Evolutionary conservation across 2,113 vertebrate species (phyloP).

Genomic region (Nibea coibor): DNA sequence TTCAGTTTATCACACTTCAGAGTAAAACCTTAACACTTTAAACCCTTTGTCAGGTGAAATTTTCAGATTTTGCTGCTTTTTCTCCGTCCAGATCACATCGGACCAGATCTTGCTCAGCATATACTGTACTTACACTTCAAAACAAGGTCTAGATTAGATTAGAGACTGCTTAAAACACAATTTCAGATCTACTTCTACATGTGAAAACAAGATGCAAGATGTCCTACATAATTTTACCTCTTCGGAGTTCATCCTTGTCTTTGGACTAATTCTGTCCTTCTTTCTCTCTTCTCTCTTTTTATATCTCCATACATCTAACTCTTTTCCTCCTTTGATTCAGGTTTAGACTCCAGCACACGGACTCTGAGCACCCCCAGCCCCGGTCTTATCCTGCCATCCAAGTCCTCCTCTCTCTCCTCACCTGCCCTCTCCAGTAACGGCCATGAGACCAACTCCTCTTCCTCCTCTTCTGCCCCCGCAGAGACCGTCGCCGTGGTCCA

Average conservation of each 20-base stretch:
- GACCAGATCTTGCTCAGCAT: background rate
- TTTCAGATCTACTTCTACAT: no score
- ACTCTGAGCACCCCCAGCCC: constrained; percentile 96
- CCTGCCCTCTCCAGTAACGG: constrained; percentile 91
- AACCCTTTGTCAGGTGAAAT: background rate
- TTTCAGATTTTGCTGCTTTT: background rate
- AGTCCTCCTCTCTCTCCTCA: constrained; percentile 87
- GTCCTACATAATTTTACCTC: background rate
- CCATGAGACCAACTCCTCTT: constrained; percentile 86
- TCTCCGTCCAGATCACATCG: background rate
- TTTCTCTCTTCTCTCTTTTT: background rate
- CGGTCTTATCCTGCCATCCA: constrained; percentile 91
- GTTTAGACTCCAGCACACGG: constrained; percentile 94
- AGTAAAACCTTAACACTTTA: background rate
- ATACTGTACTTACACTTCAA: no score
- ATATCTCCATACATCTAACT: background rate
- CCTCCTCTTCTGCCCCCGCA: constrained; percentile 90
- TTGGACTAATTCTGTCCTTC: background rate
- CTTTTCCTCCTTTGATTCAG: constrained; percentile 72
- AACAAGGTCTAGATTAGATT: no score
- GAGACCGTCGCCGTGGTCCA: constrained; percentile 97
- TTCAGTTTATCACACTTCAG: background rate
- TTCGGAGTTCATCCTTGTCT: background rate
- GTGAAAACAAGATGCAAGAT: no score
- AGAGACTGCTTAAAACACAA: no score